These are phyloP conservation scores for Amphibalanus amphitrite DNA, from an alignment of 1,140 invertebrate species.

Conservation along the genomic window DNA sequence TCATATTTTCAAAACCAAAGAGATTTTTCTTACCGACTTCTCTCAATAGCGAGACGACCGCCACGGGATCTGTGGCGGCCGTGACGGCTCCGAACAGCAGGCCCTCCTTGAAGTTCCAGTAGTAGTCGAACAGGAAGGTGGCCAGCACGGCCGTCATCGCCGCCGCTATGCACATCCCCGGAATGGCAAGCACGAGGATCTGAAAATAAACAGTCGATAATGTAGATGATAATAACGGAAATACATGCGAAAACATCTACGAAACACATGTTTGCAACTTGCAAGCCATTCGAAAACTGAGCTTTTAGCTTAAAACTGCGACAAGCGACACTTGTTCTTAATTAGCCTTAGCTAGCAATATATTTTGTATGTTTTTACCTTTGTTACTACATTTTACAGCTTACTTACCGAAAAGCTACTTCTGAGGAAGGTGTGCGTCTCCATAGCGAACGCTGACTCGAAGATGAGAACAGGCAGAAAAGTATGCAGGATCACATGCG, in stretches of 20 bases:
- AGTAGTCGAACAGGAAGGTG: constrained; percentile 21
- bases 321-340: no score
- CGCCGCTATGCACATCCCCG: constrained; percentile 23
- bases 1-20: no score
- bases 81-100: constrained; percentile 30
- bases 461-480: constrained; percentile 26
- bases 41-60: constrained; percentile 31
- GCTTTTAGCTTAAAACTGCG: no score
- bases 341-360: no score
- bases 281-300: no score
- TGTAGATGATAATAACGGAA: no score
- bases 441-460: constrained; percentile 31
- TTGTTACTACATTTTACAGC: no score
- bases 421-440: constrained; percentile 28
- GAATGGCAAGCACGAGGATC: constrained; percentile 27
- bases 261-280: no score
- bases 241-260: no score
- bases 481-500: not conserved
- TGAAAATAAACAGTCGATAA: constrained; percentile 17
- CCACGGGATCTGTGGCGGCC: constrained; percentile 31
- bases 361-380: no score
- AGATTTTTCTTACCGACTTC: constrained; percentile 20
- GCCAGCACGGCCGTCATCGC: constrained; percentile 24
- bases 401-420: constrained; percentile 20
- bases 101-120: constrained; percentile 20